phyloP scores from a whole-genome alignment of 2,797 vertebrate species.

The Channallabes apus region DNA sequence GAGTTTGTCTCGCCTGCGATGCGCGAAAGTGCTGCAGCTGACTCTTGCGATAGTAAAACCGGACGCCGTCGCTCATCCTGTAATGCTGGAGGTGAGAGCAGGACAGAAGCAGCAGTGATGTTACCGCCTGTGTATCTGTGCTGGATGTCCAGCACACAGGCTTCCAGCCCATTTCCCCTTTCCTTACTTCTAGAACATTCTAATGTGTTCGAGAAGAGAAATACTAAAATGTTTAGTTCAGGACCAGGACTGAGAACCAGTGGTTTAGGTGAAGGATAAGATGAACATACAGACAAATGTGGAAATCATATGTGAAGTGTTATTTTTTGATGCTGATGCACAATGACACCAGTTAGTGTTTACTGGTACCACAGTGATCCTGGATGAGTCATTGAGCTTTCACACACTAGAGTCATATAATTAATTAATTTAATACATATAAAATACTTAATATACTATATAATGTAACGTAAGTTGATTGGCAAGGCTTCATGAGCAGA shows the following conservation, averaged over 20 bases:
- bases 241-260: background rate
- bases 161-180: background rate
- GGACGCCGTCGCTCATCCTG: constrained; percentile 87
- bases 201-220: background rate
- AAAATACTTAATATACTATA: no score
- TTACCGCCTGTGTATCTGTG: background rate
- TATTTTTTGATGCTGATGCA: background rate
- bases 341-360: background rate
- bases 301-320: background rate
- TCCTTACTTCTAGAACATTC: background rate
- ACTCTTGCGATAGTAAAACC: constrained; percentile 92
- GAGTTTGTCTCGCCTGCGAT: constrained; percentile 37
- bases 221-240: background rate
- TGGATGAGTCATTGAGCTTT: background rate
- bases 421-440: no score
- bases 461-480: background rate
- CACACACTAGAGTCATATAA: background rate
- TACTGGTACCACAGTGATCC: background rate
- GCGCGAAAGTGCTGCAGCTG: constrained; percentile 81
- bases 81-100: constrained; percentile 82
- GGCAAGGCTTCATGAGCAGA: background rate
- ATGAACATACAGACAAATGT: background rate
- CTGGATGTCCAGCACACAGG: background rate
- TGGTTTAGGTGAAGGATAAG: background rate
- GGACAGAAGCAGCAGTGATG: no score